A percentile compares a stretch with the other conserved stretches of the same genome.
phyloP scores from a whole-genome alignment of 1,140 invertebrate species.

The Bombus cullumanus region DNA sequence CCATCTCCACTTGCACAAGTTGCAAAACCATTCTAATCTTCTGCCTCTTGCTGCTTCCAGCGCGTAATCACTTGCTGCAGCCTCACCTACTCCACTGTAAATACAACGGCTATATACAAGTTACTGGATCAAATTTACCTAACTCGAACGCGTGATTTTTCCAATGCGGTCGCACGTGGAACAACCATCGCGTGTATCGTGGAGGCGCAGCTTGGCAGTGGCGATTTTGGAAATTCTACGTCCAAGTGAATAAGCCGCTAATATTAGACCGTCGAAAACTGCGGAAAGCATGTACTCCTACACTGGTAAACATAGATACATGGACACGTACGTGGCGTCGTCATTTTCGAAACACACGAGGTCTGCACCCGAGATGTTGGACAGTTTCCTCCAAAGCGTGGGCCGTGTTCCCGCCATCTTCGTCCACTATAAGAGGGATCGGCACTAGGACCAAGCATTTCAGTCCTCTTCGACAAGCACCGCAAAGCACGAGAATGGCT shows the following conservation, averaged over 20 bases:
- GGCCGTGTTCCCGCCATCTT: constrained; percentile 69
- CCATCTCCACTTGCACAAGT: neutral
- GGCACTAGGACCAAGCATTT: constrained; percentile 70
- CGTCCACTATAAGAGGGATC: constrained; percentile 75
- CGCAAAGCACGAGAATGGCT: constrained; percentile 85
- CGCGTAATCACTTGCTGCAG: neutral
- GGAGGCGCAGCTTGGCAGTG: neutral
- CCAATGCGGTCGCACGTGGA: constrained; percentile 4
- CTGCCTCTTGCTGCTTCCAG: neutral
- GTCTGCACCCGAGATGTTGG: constrained; percentile 63
- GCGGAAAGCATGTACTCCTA: constrained; percentile 70
- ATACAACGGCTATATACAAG: neutral
- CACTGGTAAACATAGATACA: constrained; percentile 19
- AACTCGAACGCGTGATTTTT: neutral
- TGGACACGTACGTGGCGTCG: neutral
- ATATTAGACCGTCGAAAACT: constrained; percentile 78
- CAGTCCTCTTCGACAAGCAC: constrained; percentile 80
- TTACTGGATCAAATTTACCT: neutral
- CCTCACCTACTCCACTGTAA: neutral
- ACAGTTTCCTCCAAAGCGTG: constrained; percentile 72
- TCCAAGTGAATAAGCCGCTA: constrained; percentile 74
- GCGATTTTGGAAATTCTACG: constrained; percentile 57
- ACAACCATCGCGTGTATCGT: neutral
- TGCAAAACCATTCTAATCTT: neutral
- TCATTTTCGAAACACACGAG: constrained; percentile 35